Conservation (phyloP, 2,888 invertebrate genomes). For the Drosophila niveifrons region DNA sequence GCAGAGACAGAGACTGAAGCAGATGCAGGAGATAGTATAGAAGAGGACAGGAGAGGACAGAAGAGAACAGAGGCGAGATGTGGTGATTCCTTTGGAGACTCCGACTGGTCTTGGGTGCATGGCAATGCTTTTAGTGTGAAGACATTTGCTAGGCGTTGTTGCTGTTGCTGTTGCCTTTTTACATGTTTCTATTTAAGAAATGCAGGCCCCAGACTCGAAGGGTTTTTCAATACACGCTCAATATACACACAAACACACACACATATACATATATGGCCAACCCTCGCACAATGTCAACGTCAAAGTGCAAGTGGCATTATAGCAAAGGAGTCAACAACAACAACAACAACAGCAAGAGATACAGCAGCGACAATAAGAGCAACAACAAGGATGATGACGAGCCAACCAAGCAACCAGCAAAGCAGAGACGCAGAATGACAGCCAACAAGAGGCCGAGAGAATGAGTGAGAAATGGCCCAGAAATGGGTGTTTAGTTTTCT, state of each 20-base stretch:
- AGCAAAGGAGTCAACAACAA: constrained; percentile 61
- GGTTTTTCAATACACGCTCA: constrained; percentile 58
- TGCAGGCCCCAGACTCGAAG: constrained; percentile 35
- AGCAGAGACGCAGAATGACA: constrained; percentile 47
- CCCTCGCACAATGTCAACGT: constrained; percentile 70
- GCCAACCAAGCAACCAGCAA: constrained; percentile 30
- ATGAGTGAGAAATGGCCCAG: constrained; percentile 36
- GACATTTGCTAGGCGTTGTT: constrained; percentile 50
- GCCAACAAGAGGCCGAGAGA: constrained; percentile 38
- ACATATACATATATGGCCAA: constrained; percentile 17
- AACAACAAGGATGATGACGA: constrained; percentile 38
- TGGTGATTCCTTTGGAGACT: neutral
- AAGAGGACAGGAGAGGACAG: neutral
- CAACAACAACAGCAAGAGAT: constrained; percentile 18
- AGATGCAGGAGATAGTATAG: neutral
- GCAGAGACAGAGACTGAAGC: neutral
- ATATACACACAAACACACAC: constrained; percentile 32
- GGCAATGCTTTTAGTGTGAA: constrained; percentile 71
- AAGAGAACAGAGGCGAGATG: neutral
- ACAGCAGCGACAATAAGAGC: constrained; percentile 24
- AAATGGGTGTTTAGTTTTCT: constrained; percentile 38
- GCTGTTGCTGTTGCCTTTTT: constrained; percentile 30
- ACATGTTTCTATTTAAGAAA: constrained; percentile 68
- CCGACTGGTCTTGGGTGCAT: constrained; percentile 15
- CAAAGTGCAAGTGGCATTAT: constrained; percentile 81